phyloP scores from a whole-genome alignment of 2,888 invertebrate species.

The Calliphora vomitoria region DNA sequence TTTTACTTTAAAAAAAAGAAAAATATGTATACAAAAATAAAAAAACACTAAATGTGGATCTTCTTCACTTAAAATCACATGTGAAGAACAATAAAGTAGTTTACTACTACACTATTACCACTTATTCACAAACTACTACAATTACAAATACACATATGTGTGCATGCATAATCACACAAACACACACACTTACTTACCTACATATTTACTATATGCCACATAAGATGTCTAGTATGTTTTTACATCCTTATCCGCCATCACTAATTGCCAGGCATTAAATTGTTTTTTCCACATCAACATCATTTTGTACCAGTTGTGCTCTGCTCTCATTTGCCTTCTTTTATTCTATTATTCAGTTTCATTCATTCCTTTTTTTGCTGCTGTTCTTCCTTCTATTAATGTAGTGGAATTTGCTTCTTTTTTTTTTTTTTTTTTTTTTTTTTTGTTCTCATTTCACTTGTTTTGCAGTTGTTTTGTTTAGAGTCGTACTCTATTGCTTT shows the following conservation, averaged over 20 bases:
- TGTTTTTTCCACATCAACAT: conserved; percentile 60
- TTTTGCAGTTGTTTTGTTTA: conserved; percentile 37
- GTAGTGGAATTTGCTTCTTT: background rate
- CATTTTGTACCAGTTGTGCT: conserved; percentile 18
- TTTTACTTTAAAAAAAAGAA: background rate
- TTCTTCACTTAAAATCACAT: conserved; percentile 15
- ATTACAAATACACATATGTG: too few relatives aligned
- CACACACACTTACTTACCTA: background rate
- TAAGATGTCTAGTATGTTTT: conserved; percentile 57
- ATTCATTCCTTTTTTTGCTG: conserved; percentile 1
- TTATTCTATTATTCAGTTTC: conserved; percentile 9
- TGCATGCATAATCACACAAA: background rate
- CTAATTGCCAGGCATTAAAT: conserved; percentile 75
- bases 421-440: too few relatives aligned
- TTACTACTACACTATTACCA: background rate
- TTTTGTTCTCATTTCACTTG: conserved; percentile 1
- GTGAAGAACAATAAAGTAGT: conserved; percentile 10
- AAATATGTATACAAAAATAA: background rate
- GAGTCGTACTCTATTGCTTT: conserved; percentile 43
- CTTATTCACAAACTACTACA: background rate
- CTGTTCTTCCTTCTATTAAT: background rate
- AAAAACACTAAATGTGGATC: background rate
- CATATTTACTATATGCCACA: conserved; percentile 7
- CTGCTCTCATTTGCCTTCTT: conserved; percentile 45
- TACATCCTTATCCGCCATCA: conserved; percentile 64